Conservation (phyloP, 2,113 vertebrate species). For the Eptatretus burgeri region DNA sequence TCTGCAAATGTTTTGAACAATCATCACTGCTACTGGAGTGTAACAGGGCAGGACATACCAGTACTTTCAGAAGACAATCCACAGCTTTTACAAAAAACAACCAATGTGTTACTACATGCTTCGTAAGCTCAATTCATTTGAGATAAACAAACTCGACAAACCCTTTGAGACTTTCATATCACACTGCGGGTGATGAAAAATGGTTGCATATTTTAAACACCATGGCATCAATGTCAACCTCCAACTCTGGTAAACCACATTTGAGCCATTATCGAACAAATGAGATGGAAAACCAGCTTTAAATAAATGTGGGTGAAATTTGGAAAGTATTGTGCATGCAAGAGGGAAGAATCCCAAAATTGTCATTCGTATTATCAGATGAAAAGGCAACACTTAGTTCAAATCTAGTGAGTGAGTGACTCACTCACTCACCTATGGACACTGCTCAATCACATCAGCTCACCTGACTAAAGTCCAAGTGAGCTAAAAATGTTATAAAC, state of each 20-base stretch:
- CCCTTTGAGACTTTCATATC: not conserved
- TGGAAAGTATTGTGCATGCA: too few species aligned
- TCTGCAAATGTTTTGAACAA: not conserved
- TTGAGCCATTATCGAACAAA: too few species aligned
- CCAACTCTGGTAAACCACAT: not conserved
- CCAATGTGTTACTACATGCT: not conserved
- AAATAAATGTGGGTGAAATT: too few species aligned
- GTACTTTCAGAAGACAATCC: not conserved
- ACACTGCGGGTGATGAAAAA: not conserved
- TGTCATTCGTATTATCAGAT: too few species aligned
- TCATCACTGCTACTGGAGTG: not conserved
- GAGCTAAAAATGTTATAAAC: too few species aligned
- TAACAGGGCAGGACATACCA: not conserved
- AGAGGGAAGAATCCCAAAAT: too few species aligned
- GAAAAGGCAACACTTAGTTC: too few species aligned
- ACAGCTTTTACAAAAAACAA: not conserved
- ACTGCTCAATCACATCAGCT: too few species aligned
- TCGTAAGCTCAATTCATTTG: not conserved
- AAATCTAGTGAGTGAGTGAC: too few species aligned
- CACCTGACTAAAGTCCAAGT: too few species aligned
- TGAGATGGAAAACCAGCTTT: too few species aligned
- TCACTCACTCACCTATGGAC: too few species aligned
- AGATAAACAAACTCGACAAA: slow-evolving; percentile 7
- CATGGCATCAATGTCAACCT: not conserved
- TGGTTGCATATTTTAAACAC: not conserved